These are phyloP conservation scores for Orbicella faveolata DNA, from an alignment of 64 coral and sea anemone species.

Conservation along the genomic window DNA sequence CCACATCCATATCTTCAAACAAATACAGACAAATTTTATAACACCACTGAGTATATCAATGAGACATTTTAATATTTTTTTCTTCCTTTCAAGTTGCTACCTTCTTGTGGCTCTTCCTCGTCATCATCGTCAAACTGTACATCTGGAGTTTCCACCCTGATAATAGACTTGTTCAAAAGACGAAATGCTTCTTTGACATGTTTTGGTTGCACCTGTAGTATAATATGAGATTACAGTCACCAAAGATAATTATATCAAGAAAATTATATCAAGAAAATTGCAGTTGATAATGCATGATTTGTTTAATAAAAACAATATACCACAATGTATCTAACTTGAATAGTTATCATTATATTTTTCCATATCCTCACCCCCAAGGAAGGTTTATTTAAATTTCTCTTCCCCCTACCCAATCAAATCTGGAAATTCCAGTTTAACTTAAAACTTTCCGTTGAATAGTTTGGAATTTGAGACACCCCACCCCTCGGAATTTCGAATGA, in stretches of 20 bases:
- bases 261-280: background rate
- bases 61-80: background rate
- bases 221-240: background rate
- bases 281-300: too few species aligned
- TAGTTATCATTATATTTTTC: too few species aligned
- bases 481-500: too few species aligned
- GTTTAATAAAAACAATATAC: background rate
- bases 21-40: background rate
- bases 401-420: too few species aligned
- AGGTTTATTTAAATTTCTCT: too few species aligned
- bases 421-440: too few species aligned
- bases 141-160: conserved; percentile 97
- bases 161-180: conserved; percentile 97
- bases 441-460: too few species aligned
- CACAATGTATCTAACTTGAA: too few species aligned
- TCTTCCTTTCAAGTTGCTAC: background rate
- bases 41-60: background rate
- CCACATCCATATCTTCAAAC: conserved; percentile 60
- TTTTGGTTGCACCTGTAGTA: conserved; percentile 91
- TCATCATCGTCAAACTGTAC: conserved; percentile 98
- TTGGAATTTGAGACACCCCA: too few species aligned
- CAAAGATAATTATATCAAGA: too few species aligned
- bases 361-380: too few species aligned
- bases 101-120: conserved; percentile 78
- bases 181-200: conserved; percentile 99